Percentiles rank a stretch among this genome's conserved stretches.
Evolutionary conservation across 92 coral and sea anemone species (phyloP).

Genomic region (Zoanthus solanderi): DNA sequence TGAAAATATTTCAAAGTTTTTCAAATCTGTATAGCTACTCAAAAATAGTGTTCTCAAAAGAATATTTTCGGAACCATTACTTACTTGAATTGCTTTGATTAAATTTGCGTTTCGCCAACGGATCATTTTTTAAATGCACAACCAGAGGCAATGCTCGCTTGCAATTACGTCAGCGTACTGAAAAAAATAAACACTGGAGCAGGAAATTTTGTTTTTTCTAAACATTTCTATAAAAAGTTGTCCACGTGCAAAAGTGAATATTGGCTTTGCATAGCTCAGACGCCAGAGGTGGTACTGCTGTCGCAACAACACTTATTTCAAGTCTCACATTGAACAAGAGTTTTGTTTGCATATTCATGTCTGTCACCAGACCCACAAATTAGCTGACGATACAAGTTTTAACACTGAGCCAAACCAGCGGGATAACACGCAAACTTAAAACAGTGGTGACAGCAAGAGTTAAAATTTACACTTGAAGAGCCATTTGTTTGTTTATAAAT

Average conservation of each 20-base stretch:
- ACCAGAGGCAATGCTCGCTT: background rate
- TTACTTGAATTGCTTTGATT: background rate
- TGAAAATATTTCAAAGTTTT: background rate
- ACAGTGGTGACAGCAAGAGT: conserved; percentile 11
- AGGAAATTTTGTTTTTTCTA: background rate
- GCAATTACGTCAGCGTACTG: background rate
- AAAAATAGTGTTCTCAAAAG: too few species aligned
- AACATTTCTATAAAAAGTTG: background rate
- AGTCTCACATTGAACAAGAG: background rate
- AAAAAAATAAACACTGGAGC: background rate
- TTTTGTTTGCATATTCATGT: background rate
- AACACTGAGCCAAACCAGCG: background rate
- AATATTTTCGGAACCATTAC: background rate
- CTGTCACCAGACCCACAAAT: background rate
- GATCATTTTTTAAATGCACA: background rate
- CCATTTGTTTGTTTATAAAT: background rate
- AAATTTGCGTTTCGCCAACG: background rate
- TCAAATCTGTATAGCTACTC: background rate
- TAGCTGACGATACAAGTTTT: background rate
- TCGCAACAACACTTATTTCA: background rate
- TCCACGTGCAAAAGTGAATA: background rate
- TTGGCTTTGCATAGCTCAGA: background rate
- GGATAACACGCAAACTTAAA: background rate
- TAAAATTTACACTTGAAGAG: conserved; percentile 6
- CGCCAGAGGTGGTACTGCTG: background rate